Conservation (phyloP, 2,113 vertebrate genomes). For the Chloroceryle aenea region DNA sequence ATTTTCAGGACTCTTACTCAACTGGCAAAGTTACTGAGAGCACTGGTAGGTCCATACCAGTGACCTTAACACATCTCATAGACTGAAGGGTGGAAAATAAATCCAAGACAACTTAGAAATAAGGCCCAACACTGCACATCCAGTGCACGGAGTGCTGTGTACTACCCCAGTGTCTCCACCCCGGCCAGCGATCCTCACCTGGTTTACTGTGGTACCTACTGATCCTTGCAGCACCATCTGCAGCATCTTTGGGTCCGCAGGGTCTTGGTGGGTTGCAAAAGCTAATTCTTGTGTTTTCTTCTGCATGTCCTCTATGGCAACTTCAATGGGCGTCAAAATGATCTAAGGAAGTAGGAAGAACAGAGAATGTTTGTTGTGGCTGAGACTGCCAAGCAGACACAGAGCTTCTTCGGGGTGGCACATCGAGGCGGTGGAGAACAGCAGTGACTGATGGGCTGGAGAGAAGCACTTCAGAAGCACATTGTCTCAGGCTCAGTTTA, state of each 20-base stretch:
- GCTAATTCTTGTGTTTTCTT: slow-evolving; percentile 98
- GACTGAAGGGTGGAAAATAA: background rate
- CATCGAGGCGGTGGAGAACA: background rate
- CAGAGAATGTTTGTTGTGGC: background rate
- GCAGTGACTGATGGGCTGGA: background rate
- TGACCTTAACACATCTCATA: background rate
- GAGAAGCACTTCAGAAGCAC: background rate
- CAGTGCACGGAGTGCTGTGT: background rate
- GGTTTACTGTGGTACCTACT: slow-evolving; percentile 98
- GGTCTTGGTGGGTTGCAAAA: slow-evolving; percentile 97
- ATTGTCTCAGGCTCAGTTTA: background rate
- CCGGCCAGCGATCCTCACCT: slow-evolving; percentile 74
- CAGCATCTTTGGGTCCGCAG: slow-evolving; percentile 96
- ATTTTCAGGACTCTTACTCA: background rate
- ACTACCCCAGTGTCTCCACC: background rate
- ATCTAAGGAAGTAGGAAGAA: slow-evolving; percentile 77
- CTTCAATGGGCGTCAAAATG: slow-evolving; percentile 96
- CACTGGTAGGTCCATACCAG: background rate
- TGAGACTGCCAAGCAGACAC: background rate
- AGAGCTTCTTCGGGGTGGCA: background rate
- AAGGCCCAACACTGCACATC: background rate
- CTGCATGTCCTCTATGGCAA: slow-evolving; percentile 99
- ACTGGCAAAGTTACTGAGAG: background rate
- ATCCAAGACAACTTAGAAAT: background rate
- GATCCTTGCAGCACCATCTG: slow-evolving; percentile 99